A percentile compares a stretch with the other conserved stretches of the same genome.
phyloP scores from a whole-genome alignment of 2,797 vertebrate species.

The Chaetodon trifasciatus region DNA sequence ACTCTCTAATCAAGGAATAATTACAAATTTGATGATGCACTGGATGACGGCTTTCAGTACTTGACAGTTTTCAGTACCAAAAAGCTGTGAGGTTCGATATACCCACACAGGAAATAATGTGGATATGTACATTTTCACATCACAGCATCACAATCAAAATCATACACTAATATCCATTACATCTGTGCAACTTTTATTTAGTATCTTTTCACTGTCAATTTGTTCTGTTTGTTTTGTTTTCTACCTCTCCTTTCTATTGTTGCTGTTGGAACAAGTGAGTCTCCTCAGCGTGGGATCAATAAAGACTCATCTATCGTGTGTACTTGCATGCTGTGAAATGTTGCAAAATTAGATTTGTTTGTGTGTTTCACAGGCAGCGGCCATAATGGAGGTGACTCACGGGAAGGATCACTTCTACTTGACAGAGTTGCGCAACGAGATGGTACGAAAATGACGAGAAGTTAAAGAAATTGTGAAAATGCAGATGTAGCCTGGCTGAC shows the following conservation, averaged over 20 bases:
- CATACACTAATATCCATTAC: too few species aligned
- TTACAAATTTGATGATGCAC: too few species aligned
- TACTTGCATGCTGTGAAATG: not conserved
- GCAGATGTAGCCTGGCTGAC: not conserved
- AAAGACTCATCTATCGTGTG: too few species aligned
- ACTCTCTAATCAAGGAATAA: not conserved
- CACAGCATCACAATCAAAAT: too few species aligned
- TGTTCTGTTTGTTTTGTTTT: too few species aligned
- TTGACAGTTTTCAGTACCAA: not conserved
- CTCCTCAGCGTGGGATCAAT: too few species aligned
- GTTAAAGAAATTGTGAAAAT: not conserved
- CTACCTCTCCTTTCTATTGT: too few species aligned
- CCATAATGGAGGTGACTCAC: constrained; percentile 96
- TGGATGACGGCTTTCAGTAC: not conserved
- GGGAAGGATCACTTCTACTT: constrained; percentile 95
- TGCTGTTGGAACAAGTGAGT: too few species aligned
- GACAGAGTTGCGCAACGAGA: constrained; percentile 90
- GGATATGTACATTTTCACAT: too few species aligned
- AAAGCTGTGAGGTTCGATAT: not conserved
- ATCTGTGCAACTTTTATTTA: too few species aligned
- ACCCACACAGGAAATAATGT: not conserved
- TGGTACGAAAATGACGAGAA: constrained; percentile 82
- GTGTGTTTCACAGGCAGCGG: constrained; percentile 86
- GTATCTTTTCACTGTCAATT: too few species aligned
- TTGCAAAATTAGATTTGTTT: constrained; percentile 4